Evolutionary conservation across 2,797 vertebrate genomes (phyloP), one percentile per base, ranked within the genome.

Genomic region (Kryptopterus vitreolus): DNA sequence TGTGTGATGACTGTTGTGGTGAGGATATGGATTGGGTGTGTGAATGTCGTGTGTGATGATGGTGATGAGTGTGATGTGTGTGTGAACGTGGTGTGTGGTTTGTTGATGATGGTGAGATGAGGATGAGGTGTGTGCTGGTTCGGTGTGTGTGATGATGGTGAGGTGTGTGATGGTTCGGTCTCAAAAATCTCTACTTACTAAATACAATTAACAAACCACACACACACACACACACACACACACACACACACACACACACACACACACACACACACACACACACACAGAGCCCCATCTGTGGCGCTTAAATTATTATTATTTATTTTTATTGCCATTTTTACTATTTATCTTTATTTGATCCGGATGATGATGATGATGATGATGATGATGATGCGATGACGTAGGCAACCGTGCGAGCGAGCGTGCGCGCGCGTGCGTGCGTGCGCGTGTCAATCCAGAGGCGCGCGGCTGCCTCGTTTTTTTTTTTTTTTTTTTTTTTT

Each of bases 331-430:
- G 13, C n/a, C n/a, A 8, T 68, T 46, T 68, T 1, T 0, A 0
- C 10, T 20, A 48, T 50, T 6, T n/a, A n/a, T n/a, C n/a, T n/a
- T 55, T 20, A 46, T 69, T 70, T 70, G 18, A 50, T 2, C 18
- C 12, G 18, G 62, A 3, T 29, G 29, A 10, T 29, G 7, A 3
- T 43, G 52, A 73, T n/a, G 57, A 33, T 59, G 73, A 52, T 29
- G 59, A 52, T 9, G 26, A 2, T 55, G 61, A 63, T 43, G 76
- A 66, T 65, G 76, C 52, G 35, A 77, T 78, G 76, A 78, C 76
- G 76, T 78, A 29, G 33, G 13, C 31, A 68, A 18, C 52, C 6
- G 52, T 43, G 76, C 50, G 76, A 35, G 62, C 26, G 59, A 22
- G 53, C 24, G 61, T 29, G 53, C 35, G 75, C 76, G 74, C 58